Percentiles rank a stretch among this genome's conserved stretches.
phyloP scores from a whole-genome alignment of 2,113 vertebrate species.

The Aegotheles bennettii region DNA sequence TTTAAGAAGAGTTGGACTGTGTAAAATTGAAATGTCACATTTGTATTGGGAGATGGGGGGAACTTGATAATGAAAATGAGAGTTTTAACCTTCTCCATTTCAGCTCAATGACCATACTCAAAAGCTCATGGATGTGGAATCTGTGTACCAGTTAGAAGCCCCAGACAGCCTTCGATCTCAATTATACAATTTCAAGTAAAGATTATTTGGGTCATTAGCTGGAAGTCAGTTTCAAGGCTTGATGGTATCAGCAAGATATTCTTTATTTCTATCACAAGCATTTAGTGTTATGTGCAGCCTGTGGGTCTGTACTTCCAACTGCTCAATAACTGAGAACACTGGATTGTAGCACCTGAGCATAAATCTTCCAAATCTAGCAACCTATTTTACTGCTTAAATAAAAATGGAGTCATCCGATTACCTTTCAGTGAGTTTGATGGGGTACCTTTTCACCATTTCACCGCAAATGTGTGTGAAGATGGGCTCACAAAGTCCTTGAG shows the following conservation, averaged over 20 bases:
- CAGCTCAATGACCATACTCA: slow-evolving; percentile 69
- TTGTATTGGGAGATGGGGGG: slow-evolving; percentile 70
- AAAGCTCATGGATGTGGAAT: slow-evolving; percentile 68
- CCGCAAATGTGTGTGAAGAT: not conserved
- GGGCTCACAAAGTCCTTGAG: not conserved
- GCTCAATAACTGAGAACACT: not conserved
- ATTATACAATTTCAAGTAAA: slow-evolving; percentile 51
- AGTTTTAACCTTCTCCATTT: slow-evolving; percentile 77
- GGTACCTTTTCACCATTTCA: not conserved
- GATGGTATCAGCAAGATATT: slow-evolving; percentile 39
- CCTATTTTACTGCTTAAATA: not conserved
- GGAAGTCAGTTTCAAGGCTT: slow-evolving; percentile 47
- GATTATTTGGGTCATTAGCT: slow-evolving; percentile 66
- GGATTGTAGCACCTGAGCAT: not conserved
- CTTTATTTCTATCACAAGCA: slow-evolving; percentile 10
- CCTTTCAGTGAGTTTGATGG: not conserved
- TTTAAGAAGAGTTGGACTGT: slow-evolving; percentile 77
- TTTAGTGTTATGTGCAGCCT: not conserved
- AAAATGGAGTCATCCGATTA: not conserved
- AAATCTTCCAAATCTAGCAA: not conserved
- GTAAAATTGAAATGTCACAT: slow-evolving; percentile 81
- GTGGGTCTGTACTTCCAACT: not conserved
- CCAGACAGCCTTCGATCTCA: slow-evolving; percentile 44
- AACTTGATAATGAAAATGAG: slow-evolving; percentile 75
- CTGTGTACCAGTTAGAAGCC: slow-evolving; percentile 34